Evolutionary conservation across 2,113 vertebrate species (phyloP).

Genomic region (Callaeas wilsoni): DNA sequence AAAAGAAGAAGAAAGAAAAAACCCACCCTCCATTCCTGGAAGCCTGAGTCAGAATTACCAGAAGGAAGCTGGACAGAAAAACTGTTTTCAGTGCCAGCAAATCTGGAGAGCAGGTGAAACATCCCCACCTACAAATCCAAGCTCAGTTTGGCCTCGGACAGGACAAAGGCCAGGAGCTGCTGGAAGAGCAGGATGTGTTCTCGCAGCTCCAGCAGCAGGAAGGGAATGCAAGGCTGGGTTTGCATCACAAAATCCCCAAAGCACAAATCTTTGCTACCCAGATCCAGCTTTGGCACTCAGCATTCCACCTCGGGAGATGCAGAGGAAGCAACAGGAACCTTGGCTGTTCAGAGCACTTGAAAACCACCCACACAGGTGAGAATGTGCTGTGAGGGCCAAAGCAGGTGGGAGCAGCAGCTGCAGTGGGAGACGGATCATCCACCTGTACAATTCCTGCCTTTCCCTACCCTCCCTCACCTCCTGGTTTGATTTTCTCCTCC

Average conservation of each 20-base stretch:
- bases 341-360: not conserved
- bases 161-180: not conserved
- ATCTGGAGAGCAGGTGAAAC: conserved; percentile 56
- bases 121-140: conserved; percentile 46
- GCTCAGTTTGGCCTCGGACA: not conserved
- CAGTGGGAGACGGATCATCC: not conserved
- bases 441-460: not conserved
- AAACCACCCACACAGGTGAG: not conserved
- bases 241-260: not conserved
- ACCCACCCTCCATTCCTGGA: conserved; percentile 58
- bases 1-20: not conserved
- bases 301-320: not conserved
- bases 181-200: not conserved
- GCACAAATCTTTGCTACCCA: not conserved
- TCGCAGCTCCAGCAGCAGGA: not conserved
- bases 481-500: not conserved
- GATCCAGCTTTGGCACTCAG: not conserved
- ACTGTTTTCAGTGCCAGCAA: conserved; percentile 35
- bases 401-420: not conserved
- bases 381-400: not conserved
- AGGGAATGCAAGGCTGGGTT: not conserved
- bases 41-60: conserved; percentile 67
- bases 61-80: conserved; percentile 60
- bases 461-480: not conserved
- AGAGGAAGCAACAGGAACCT: not conserved